phyloP scores from a whole-genome alignment of 2,888 invertebrate genomes.

The Nomada ferruginata region DNA sequence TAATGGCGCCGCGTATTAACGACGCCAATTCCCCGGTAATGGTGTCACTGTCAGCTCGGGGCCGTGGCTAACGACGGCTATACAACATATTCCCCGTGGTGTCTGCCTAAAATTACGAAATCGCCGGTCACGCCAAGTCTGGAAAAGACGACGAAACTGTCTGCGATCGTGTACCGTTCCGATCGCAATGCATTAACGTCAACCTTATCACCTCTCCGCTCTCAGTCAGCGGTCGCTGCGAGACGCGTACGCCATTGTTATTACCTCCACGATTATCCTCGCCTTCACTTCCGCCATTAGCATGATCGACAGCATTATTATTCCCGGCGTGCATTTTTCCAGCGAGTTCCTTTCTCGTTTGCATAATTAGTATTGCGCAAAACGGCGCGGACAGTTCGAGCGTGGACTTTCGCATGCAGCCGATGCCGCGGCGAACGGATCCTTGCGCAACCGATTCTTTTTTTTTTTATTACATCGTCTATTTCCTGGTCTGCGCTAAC shows the following conservation, averaged over 20 bases:
- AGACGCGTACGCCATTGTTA: constrained; percentile 64
- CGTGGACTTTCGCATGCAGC: constrained; percentile 41
- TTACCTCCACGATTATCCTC: constrained; percentile 67
- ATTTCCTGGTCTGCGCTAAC: no score
- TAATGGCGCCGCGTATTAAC: constrained; percentile 40
- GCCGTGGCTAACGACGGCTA: constrained; percentile 25
- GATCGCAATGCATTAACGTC: constrained; percentile 64
- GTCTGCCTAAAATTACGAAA: constrained; percentile 46
- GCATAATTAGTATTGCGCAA: constrained; percentile 71
- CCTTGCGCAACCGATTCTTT: constrained; percentile 41
- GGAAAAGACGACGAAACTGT: constrained; percentile 48
- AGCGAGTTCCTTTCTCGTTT: constrained; percentile 63
- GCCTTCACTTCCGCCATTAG: constrained; percentile 69
- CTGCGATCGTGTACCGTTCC: constrained; percentile 43
- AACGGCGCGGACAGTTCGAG: constrained; percentile 48
- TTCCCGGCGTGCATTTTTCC: constrained; percentile 67
- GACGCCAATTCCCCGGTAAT: constrained; percentile 13
- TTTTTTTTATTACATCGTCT: neutral
- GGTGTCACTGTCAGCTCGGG: constrained; percentile 39
- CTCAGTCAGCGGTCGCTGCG: constrained; percentile 42
- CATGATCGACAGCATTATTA: constrained; percentile 70
- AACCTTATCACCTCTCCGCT: constrained; percentile 62
- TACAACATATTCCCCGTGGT: constrained; percentile 21
- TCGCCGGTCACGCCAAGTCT: constrained; percentile 5
- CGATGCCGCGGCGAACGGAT: constrained; percentile 33